phyloP scores from a whole-genome alignment of 2,888 invertebrate species.

The Synergus japonicus region DNA sequence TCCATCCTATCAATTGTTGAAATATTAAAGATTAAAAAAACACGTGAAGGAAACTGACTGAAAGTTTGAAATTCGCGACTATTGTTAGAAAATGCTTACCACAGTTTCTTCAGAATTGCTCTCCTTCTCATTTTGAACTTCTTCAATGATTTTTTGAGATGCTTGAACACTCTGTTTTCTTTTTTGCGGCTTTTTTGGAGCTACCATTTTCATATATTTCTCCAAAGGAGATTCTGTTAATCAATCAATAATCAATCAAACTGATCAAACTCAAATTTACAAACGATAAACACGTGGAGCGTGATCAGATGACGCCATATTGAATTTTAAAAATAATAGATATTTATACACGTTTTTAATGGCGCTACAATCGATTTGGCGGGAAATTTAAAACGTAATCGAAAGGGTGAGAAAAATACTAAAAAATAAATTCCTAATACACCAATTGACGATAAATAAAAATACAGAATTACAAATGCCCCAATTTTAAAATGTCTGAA shows the following conservation, averaged over 20 bases:
- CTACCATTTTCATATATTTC: conserved; percentile 54
- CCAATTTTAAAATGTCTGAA: too few relatives aligned
- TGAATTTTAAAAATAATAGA: neutral
- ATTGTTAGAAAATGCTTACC: neutral
- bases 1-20: neutral
- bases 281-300: neutral
- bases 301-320: neutral
- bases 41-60: conserved; percentile 2
- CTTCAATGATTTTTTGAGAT: conserved; percentile 26
- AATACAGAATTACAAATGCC: too few relatives aligned
- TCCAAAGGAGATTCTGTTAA: neutral
- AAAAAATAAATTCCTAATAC: too few relatives aligned
- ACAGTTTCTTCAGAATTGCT: conserved; percentile 50
- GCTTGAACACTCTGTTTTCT: conserved; percentile 54
- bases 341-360: too few relatives aligned
- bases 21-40: conserved; percentile 4
- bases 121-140: conserved; percentile 45
- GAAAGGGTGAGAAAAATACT: too few relatives aligned
- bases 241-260: too few relatives aligned
- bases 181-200: conserved; percentile 60
- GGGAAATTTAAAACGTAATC: too few relatives aligned
- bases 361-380: too few relatives aligned
- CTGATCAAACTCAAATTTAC: neutral
- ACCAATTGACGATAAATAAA: too few relatives aligned
- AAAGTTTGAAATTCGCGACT: neutral